Base-by-base conservation (phyloP, 2,797 vertebrate species). In the Apogon hyalosoma region DNA sequence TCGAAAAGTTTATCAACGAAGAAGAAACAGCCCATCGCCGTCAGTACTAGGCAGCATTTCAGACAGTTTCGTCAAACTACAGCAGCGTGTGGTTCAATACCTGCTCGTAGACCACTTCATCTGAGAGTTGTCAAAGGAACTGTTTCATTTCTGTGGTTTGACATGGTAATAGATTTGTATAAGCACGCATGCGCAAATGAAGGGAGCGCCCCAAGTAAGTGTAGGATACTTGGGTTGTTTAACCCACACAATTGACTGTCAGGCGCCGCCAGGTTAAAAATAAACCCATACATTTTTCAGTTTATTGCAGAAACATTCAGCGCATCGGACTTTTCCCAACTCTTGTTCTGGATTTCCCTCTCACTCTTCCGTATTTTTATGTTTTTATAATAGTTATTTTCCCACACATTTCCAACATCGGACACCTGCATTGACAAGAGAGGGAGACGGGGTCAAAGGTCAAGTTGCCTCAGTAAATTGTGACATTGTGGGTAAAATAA, bases 141-240 rank as follows among this genome's bases (percentile, higher is more conserved):
- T 39, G 63, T 80, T 83, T 84, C 65, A 63, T 47, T 73, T 65
- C 75, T 77, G 64, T 2, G 81, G 49, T 62, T 69, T 74, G 81
- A 88, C 87, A 82, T 69, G 40, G 28, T 60, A 54, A 65, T 11
- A 16, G 46, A 0, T 21, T 42, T 41, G 58, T 67, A 18, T 21
- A 2, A 77, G 0, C 16, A n/a, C 88, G 90, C 88, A 87, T 84
- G 87, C 78, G 88, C 82, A 62, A 0, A 41, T 1, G 1, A 6
- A 61, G 24, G 62, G 49, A 1, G 51, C 52, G 69, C 48, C 59
- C 24, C 0, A 0, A 2, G 13, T 10, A 11, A 0, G 0, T 28
- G 24, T 28, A 28, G 24, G 24, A 3, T 1, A 28, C 19, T 8
- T 18, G 2, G 0, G 6, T 1, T 0, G 1, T 0, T 0, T 1